Evolutionary conservation across 1,140 invertebrate genomes (phyloP).

Genomic region (Nasonia vitripennis): DNA sequence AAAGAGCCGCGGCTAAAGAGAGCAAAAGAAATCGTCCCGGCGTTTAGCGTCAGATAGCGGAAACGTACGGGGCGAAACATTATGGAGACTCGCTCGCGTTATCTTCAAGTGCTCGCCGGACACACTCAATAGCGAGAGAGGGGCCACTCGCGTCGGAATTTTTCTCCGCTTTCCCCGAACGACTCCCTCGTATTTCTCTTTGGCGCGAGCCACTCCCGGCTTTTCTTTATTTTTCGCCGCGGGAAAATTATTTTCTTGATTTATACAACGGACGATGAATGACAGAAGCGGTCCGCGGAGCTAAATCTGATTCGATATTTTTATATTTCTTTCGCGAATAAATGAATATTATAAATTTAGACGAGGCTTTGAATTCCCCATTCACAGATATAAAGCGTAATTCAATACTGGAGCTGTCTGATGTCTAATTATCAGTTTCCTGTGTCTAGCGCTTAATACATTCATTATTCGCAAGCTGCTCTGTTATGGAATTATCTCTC

Average conservation of each 20-base stretch:
- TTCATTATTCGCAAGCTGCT: not conserved
- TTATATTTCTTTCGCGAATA: too few species aligned
- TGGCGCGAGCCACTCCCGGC: not conserved
- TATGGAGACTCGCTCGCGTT: constrained; percentile 24
- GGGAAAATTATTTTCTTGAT: not conserved
- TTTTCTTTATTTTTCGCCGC: constrained; percentile 41
- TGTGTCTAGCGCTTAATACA: not conserved
- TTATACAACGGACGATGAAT: too few species aligned
- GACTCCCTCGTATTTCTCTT: constrained; percentile 38
- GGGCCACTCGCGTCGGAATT: constrained; percentile 23
- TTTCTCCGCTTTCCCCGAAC: constrained; percentile 22
- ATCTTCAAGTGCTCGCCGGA: constrained; percentile 42
- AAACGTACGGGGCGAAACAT: constrained; percentile 62
- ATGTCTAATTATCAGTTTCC: not conserved
- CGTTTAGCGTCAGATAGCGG: constrained; percentile 66
- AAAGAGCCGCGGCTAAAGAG: not conserved
- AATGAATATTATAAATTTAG: too few species aligned
- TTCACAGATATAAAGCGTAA: too few species aligned
- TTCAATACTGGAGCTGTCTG: not conserved
- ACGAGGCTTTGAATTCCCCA: too few species aligned
- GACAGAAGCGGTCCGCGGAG: too few species aligned
- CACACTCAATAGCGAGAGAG: constrained; percentile 41
- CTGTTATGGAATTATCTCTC: too few species aligned
- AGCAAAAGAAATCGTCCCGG: constrained; percentile 30
- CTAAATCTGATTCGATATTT: too few species aligned